Evolutionary conservation across 2,113 vertebrate species (phyloP), one percentile per base, ranked within the genome.

Genomic region (Echinops telfairi): DNA sequence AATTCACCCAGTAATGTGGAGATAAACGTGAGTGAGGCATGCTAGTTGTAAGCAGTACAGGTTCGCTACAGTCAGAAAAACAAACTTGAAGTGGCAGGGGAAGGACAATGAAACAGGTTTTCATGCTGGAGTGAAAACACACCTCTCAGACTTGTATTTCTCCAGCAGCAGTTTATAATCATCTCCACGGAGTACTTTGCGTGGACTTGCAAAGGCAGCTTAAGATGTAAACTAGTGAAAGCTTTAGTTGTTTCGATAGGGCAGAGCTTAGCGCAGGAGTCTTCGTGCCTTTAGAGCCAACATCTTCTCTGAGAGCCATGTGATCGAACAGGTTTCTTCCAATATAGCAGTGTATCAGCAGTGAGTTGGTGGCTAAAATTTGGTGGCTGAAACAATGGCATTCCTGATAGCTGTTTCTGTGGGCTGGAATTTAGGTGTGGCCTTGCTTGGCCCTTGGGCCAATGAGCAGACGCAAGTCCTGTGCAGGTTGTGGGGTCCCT

Each of bases 31-130:
- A 53, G 64, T 92, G 78, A 64, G 64, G 75, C n/a, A 15, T 27
- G 91, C 25, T 90, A 80, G 89, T 80, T 92, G n/a, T 27, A 94
- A 83, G 3, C 36, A 17, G 17, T 76, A 3, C 66, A 95, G 87
- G 38, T 90, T 94, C 73, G 14, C 77, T 7, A n/a, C 60, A 19
- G 71, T 90, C 93, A 81, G 81, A 86, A 91, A 94, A 96, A 92
- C 75, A 94, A 96, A 68, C 15, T 57, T 75, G 83, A 7, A 57
- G 57, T 76, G 87, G 88, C 73, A 23, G 19, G 76, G 76, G 60
- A 89, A 73, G 38, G 92, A 89, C 92, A 89, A 97, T 58, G 66
- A 88, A 92, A 89, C n/a, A 22, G 23, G 93, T 95, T 95, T 93
- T 2, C 79, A 81, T 89, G 87, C 80, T 33, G 23, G 12, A 76